Base-by-base conservation (phyloP, 2,888 invertebrate species). In the Serripes groenlandicus region DNA sequence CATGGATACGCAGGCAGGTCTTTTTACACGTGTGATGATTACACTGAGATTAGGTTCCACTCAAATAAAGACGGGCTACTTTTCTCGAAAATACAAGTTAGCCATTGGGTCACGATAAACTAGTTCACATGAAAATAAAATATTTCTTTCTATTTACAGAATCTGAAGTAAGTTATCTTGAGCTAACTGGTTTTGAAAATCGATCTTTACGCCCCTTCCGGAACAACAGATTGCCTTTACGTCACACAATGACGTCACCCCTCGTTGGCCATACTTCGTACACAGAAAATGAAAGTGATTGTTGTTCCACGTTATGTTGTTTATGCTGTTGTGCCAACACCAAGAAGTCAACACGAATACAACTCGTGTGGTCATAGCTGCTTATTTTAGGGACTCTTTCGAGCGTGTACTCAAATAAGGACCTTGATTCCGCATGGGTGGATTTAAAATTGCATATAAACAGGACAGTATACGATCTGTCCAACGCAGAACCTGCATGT, bases 361-460 rank as follows among this genome's bases (percentile, higher is more conserved):
- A 85, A 64, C 42, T 85, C 26, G 23, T 83, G 5, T 85, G 85
- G 85, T 72, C 42, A 21, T 83, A 77, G 78, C 70, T 85, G 0
- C 7, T 85, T 3, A 11, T 81, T 1, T 23, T 78, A 21, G 74
- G 73, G 1, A 18, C 62, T 9, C 71, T 70, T 5, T 78, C 80
- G 9, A 70, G 77, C 64, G 75, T 85, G 37, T 85, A 85, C 35
- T 34, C 42, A 21, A 75, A 64, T 54, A 62, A 78, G 23, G 71
- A 71, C 35, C 32, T 37, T 28, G 52, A 23, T 5, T 60, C 58
- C 3, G 54, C 71, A 15, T 85, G 82, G 85, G 73, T 85, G 3
- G 66, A 78, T 52, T 42, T 82, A 9, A 30, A 75, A 18, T 30
- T 85, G 2, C 35, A 56, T n/a, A 34, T 82, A 18, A 77, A 80